Evolutionary conservation across 2,113 vertebrate species (phyloP).

Genomic region (Tangachromis dhanisi): DNA sequence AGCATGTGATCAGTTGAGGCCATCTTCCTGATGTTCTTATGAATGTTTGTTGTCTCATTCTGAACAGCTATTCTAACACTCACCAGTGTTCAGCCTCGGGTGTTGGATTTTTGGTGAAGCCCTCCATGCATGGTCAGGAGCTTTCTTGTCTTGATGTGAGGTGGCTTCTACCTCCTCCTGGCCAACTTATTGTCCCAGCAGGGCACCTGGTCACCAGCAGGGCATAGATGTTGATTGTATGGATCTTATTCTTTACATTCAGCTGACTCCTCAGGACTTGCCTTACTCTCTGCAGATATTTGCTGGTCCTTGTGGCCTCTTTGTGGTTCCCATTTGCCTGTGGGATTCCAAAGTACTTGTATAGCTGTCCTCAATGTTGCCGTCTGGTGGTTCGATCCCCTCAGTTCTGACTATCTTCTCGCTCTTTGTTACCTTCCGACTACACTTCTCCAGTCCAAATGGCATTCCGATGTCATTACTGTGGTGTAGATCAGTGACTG

Average conservation of each 20-base stretch:
- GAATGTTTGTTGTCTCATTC: not conserved
- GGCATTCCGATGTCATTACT: fast-evolving
- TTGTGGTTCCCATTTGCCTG: not conserved
- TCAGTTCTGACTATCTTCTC: not conserved
- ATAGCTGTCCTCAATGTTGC: not conserved
- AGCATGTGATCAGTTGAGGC: not conserved
- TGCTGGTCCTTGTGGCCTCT: not conserved
- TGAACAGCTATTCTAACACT: not conserved
- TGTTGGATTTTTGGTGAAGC: not conserved
- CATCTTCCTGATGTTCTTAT: not conserved
- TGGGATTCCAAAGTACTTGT: not conserved
- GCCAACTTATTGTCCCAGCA: not conserved
- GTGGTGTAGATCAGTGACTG: not conserved
- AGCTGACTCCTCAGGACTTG: not conserved
- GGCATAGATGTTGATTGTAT: not conserved
- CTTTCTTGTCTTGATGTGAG: not conserved
- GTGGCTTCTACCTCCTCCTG: not conserved
- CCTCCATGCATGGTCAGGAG: not conserved
- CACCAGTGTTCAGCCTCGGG: not conserved
- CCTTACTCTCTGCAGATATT: not conserved
- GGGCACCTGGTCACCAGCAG: not conserved
- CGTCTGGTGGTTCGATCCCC: fast-evolving
- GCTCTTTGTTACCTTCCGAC: not conserved
- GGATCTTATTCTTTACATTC: not conserved
- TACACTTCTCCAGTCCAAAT: not conserved